Conservation (phyloP, 2,797 vertebrate genomes). For the Fringilla coelebs region DNA sequence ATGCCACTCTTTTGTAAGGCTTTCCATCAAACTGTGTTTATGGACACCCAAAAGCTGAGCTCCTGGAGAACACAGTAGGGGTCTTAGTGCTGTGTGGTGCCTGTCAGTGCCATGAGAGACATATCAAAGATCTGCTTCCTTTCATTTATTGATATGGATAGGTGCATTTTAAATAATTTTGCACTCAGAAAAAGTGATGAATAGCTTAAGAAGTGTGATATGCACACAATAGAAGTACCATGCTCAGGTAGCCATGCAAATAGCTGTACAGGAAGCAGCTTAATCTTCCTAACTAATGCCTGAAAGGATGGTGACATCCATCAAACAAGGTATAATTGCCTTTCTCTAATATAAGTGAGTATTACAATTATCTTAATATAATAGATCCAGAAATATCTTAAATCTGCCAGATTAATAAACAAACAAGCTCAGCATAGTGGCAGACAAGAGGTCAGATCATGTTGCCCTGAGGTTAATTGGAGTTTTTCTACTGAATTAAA, state of each 20-base stretch:
- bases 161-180: slow-evolving; percentile 63
- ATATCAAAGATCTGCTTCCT: slow-evolving; percentile 67
- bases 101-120: slow-evolving; percentile 66
- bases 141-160: slow-evolving; percentile 71
- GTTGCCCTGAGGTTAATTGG: slow-evolving; percentile 51
- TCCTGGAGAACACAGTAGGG: slow-evolving; percentile 44
- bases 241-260: slow-evolving; percentile 33
- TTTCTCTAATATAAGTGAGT: slow-evolving; percentile 22
- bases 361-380: slow-evolving; percentile 25
- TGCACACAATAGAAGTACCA: background rate
- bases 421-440: slow-evolving; percentile 42
- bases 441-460: slow-evolving; percentile 19
- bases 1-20: slow-evolving; percentile 1
- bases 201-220: slow-evolving; percentile 31
- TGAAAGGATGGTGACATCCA: slow-evolving; percentile 25
- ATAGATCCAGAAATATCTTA: slow-evolving; percentile 17
- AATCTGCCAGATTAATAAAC: slow-evolving; percentile 50
- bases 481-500: slow-evolving; percentile 59
- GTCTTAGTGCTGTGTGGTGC: slow-evolving; percentile 25
- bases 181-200: background rate
- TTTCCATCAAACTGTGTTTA: slow-evolving; percentile 51
- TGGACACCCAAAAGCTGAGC: slow-evolving; percentile 39
- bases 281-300: slow-evolving; percentile 22
- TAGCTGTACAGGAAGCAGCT: slow-evolving; percentile 31
- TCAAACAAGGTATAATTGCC: slow-evolving; percentile 22